Base-by-base conservation (phyloP, 1,140 invertebrate genomes). In the Pseudachorutes palmiensis region DNA sequence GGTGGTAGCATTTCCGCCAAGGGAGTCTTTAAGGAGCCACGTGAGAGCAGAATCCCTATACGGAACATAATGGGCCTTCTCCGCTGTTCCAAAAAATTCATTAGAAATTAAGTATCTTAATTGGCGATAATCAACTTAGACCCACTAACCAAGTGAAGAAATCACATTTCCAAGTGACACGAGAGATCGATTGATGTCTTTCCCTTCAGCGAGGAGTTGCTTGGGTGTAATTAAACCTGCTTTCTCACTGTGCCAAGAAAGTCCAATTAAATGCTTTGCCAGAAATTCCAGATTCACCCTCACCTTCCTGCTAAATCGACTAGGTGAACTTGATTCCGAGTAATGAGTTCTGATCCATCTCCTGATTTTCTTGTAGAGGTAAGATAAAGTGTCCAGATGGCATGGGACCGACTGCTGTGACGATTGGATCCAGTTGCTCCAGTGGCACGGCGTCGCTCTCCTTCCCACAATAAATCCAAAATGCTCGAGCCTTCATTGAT, bases 151-250 rank as follows among this genome's bases (percentile, higher is more conserved):
- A 70, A 90, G 79, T 24, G 86, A 83, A 28, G 87, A 88, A 74
- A 89, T 89, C 32, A 90, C 88, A 78, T 88, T 89, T 69, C 87
- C 87, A 29, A 90, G 79, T 48, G 87, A 87, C 1, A 90, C 88
- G 45, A 91, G 79, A 58, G 88, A 89, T 75, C 87, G 88, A 78
- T 91, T 91, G 73, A 91, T 91, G 74, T 87, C 89, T 45, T 87
- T 85, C 22, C 89, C 88, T 80, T 89, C 88, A 76, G 88, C 85
- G 65, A 87, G 81, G 41, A 85, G 72, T 70, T 62, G 74, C 75
- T 78, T 68, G 70, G 78, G 1, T 73, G 78, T 72, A 74, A 76
- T 75, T 72, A 77, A 65, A 41, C 78, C 64, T 64, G 78, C 67
- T 77, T 77, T 62, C 68, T 80, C 65, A 74, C 76, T 65, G 65